Conservation (phyloP, 2,888 invertebrate genomes). For the Hirtodrosophila duncani region DNA sequence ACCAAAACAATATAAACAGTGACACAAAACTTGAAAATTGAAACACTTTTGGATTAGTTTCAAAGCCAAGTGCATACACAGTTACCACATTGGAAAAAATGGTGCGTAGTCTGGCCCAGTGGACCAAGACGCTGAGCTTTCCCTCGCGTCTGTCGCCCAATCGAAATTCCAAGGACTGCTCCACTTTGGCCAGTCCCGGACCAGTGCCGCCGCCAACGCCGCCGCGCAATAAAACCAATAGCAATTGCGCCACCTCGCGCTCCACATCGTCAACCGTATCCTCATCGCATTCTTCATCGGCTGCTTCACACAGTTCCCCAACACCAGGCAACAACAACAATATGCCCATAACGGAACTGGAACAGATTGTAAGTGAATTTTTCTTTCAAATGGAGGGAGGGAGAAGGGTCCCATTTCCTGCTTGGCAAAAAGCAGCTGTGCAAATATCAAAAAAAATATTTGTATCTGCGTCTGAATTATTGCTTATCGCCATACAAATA, state of each 20-base stretch:
- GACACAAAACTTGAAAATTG: slow-evolving; percentile 28
- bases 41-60: slow-evolving; percentile 59
- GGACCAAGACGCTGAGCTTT: slow-evolving; percentile 94
- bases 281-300: slow-evolving; percentile 66
- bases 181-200: slow-evolving; percentile 73
- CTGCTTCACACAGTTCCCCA: slow-evolving; percentile 73
- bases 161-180: slow-evolving; percentile 86
- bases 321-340: slow-evolving; percentile 77
- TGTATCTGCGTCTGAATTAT: slow-evolving; percentile 5
- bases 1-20: slow-evolving; percentile 18
- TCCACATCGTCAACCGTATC: slow-evolving; percentile 79
- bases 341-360: slow-evolving; percentile 84
- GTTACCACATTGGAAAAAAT: slow-evolving; percentile 79
- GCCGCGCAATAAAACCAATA: slow-evolving; percentile 80
- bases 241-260: slow-evolving; percentile 79
- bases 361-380: slow-evolving; percentile 82
- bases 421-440: slow-evolving; percentile 47
- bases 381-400: not conserved
- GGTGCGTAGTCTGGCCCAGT: slow-evolving; percentile 93
- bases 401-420: not conserved
- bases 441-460: slow-evolving; percentile 37
- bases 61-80: slow-evolving; percentile 25
- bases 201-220: slow-evolving; percentile 81
- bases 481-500: slow-evolving; percentile 11
- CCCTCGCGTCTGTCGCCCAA: slow-evolving; percentile 91